phyloP scores from a whole-genome alignment of 1,140 invertebrate species.

The Catajapyx aquilonaris region DNA sequence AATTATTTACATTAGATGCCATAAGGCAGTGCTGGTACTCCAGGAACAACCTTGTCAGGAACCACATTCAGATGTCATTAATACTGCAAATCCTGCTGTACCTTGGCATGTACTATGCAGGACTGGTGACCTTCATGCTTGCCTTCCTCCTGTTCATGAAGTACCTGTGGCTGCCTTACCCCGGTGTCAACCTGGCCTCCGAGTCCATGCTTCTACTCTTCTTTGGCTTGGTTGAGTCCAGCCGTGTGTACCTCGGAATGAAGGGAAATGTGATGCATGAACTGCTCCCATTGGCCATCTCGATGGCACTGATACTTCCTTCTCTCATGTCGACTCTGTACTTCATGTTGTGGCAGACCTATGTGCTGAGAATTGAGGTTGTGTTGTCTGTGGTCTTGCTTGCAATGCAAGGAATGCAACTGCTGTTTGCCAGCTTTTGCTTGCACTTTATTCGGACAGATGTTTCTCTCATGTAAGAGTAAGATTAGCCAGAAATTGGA shows the following conservation, averaged over 20 bases:
- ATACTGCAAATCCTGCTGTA: background rate
- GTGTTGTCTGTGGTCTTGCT: background rate
- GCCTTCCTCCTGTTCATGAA: background rate
- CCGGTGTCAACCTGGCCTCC: background rate
- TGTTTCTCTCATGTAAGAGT: no score
- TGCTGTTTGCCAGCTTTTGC: no score
- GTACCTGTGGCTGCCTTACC: background rate
- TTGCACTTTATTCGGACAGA: no score
- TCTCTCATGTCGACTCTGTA: background rate
- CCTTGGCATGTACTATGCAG: background rate
- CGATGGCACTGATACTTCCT: background rate
- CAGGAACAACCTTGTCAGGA: no score
- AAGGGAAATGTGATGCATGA: background rate
- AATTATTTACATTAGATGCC: no score
- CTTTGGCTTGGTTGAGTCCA: background rate
- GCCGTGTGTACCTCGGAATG: background rate
- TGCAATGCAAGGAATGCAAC: no score
- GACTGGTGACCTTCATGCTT: background rate
- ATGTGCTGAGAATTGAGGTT: background rate
- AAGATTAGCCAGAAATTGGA: no score
- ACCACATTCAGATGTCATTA: no score
- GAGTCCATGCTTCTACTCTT: background rate
- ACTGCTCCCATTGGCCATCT: background rate
- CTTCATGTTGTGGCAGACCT: background rate
- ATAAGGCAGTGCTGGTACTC: no score